A percentile compares a stretch with the other conserved stretches of the same genome.
phyloP scores from a whole-genome alignment of 2,113 vertebrate genomes.

The Onychostruthus taczanowskii region DNA sequence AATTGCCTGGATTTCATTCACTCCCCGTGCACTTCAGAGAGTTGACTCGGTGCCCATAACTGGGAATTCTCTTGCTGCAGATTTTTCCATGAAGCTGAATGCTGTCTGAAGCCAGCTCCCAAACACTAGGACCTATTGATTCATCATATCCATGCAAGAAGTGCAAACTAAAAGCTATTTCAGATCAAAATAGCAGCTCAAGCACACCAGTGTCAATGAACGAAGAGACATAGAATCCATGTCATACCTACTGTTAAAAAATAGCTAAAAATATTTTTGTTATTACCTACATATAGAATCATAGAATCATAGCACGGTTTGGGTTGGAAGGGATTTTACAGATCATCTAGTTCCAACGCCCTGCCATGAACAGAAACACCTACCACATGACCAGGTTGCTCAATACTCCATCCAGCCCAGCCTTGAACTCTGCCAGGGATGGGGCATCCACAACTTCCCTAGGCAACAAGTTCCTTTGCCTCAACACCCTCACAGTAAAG shows the following conservation, averaged over 20 bases:
- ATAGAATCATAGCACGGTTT: neutral
- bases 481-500: neutral
- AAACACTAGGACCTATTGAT: neutral
- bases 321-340: neutral
- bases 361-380: too few species aligned
- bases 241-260: neutral
- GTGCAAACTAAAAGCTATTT: neutral
- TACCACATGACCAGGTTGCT: neutral
- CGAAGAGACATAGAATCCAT: neutral
- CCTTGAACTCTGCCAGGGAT: neutral
- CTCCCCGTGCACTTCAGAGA: fast-evolving
- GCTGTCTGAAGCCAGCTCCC: neutral
- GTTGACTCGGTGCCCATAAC: neutral
- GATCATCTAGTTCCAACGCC: neutral
- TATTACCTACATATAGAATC: neutral
- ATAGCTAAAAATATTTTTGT: neutral
- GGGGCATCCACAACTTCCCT: neutral
- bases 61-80: neutral
- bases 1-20: neutral
- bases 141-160: neutral
- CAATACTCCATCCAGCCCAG: neutral
- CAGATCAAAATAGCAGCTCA: neutral
- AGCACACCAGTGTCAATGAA: neutral
- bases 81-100: neutral
- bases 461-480: neutral